Evolutionary conservation across 2,113 vertebrate species (phyloP).

Genomic region (Trichomycterus rosablanca): DNA sequence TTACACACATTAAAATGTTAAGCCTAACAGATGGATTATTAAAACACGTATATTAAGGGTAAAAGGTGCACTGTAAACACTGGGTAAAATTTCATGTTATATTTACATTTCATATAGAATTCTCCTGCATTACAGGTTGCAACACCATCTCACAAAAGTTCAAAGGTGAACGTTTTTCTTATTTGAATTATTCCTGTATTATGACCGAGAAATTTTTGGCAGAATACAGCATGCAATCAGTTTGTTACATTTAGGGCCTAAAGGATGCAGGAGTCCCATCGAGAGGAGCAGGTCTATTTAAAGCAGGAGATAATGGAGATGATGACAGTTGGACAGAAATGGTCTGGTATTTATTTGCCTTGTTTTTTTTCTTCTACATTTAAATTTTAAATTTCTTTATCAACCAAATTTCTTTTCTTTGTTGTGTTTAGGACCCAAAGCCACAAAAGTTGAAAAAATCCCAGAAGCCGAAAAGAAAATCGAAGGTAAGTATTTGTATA

Average conservation of each 20-base stretch:
- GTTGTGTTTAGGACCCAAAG: slow-evolving; percentile 46
- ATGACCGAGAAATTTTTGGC: no score
- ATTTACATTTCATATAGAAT: no score
- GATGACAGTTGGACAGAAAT: slow-evolving; percentile 12
- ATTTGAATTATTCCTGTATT: no score
- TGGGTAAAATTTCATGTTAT: no score
- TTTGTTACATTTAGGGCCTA: slow-evolving; percentile 30
- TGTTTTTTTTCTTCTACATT: neutral
- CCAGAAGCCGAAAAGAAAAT: slow-evolving; percentile 25
- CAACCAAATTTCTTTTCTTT: neutral
- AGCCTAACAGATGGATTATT: no score
- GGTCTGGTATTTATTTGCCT: slow-evolving; percentile 37
- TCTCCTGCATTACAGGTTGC: no score
- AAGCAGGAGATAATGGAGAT: slow-evolving; percentile 26
- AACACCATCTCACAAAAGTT: no score
- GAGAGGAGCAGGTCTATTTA: slow-evolving; percentile 41
- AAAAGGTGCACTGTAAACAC: no score
- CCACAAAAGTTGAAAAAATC: slow-evolving; percentile 42
- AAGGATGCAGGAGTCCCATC: neutral
- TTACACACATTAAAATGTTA: no score
- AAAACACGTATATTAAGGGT: no score
- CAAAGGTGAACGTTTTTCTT: no score
- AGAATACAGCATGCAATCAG: no score
- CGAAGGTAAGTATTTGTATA: slow-evolving; percentile 46
- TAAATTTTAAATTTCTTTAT: neutral